phyloP scores from a whole-genome alignment of 1,140 invertebrate genomes.

The Brachystomella parvula region DNA sequence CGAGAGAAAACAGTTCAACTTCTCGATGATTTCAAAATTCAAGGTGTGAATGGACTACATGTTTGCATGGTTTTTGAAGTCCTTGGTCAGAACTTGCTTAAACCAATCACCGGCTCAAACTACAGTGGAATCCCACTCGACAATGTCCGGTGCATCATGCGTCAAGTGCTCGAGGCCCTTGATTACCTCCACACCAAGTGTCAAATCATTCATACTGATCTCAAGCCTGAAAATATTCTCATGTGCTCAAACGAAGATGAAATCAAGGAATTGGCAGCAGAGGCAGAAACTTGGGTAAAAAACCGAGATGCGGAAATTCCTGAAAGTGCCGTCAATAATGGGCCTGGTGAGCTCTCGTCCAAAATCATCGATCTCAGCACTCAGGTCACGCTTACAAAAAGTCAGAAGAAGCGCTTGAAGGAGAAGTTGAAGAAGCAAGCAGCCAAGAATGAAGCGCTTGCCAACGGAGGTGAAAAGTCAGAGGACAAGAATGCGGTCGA shows the following conservation, averaged over 20 bases:
- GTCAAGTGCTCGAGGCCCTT: slow-evolving; percentile 90
- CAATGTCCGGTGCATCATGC: slow-evolving; percentile 91
- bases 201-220: slow-evolving; percentile 97
- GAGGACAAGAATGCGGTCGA: too few species aligned
- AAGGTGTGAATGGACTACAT: slow-evolving; percentile 87
- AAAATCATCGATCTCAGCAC: background rate
- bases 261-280: slow-evolving; percentile 78
- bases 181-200: slow-evolving; percentile 96
- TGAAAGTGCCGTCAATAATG: background rate
- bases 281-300: slow-evolving; percentile 59
- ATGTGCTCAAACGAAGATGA: slow-evolving; percentile 80
- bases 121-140: slow-evolving; percentile 91
- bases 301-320: background rate
- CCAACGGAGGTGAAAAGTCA: too few species aligned
- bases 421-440: slow-evolving; percentile 1
- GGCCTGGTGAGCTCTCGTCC: background rate
- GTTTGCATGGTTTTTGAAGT: slow-evolving; percentile 96
- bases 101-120: slow-evolving; percentile 95
- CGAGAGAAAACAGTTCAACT: slow-evolving; percentile 93
- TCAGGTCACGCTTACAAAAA: background rate
- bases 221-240: slow-evolving; percentile 98
- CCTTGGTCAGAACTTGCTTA: slow-evolving; percentile 91
- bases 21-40: slow-evolving; percentile 95
- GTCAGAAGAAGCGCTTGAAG: slow-evolving; percentile 7
- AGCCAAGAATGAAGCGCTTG: too few species aligned